Base-by-base conservation (phyloP, 2,113 vertebrate species). In the Zingel zingel region DNA sequence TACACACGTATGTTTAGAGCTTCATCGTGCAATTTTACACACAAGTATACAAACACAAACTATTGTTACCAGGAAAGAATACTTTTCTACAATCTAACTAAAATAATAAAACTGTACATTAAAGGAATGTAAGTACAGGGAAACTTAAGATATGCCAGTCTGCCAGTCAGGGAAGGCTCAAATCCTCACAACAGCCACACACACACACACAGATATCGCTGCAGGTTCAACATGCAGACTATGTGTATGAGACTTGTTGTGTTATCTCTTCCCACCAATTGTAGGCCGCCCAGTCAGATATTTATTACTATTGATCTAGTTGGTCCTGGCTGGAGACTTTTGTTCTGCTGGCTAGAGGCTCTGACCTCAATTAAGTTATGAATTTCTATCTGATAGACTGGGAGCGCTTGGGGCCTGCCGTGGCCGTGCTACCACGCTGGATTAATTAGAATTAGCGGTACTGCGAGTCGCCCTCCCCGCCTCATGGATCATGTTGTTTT, bases 301-400 rank as follows among this genome's bases (percentile, higher is more conserved):
- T 99, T 98, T 98, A 99, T 99, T 97, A 97, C 96, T 99, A 99
- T 99, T 98, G 98, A 99, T 99, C 97, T 95, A 93, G 94, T 95
- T 97, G 96, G 96, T 97, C 97, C 96, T 93, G 96, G 96, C 86
- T 92, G 96, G 96, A 97, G 97, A 97, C 97, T 98, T 98, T 97
- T 98, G 97, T 98, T 98, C 97, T 97, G 95, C 94, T 94, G 95
- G 95, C 96, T 96, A 90, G 88, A 96, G 96, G 97, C 97, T 98
- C 95, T 98, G 97, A 98, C 98, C 97, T 99, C 98, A 99, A 99
- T 99, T 99, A 99, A 98, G 97, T 99, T 99, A 99, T 99, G 98
- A 99, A 99, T 99, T 98, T 98, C 97, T 98, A 98, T 99, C 97
- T 97, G 95, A 99, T 99, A 98, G 98, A 99, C 98, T 97, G 96